Evolutionary conservation across 2,797 vertebrate species (phyloP).

Genomic region (Nasua narica): DNA sequence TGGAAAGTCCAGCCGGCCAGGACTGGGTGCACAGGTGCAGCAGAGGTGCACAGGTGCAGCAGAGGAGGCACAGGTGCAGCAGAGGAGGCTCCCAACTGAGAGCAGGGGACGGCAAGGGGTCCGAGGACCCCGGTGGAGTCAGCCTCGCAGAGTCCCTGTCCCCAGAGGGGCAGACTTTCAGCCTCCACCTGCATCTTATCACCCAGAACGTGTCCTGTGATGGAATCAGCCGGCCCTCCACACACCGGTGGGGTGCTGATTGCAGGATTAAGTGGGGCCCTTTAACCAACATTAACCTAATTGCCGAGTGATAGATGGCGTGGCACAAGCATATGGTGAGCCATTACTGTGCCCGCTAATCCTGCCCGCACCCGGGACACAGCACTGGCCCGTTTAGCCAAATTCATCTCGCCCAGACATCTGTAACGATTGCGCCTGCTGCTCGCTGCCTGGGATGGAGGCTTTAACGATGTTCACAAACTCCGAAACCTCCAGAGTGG

Average conservation of each 20-base stretch:
- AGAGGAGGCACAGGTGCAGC: neutral
- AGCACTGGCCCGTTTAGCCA: slow-evolving; percentile 77
- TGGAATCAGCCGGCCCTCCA: slow-evolving; percentile 37
- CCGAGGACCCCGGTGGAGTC: neutral
- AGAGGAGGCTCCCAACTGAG: no score
- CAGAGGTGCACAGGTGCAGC: neutral
- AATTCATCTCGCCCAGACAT: slow-evolving; percentile 81
- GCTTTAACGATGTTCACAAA: slow-evolving; percentile 85
- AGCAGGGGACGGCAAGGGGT: no score
- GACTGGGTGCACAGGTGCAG: neutral
- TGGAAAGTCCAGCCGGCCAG: no score
- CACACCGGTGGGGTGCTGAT: slow-evolving; percentile 77
- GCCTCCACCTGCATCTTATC: neutral
- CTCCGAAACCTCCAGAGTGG: slow-evolving; percentile 80
- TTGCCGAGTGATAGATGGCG: slow-evolving; percentile 81
- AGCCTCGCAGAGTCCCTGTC: neutral
- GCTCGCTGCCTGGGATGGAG: slow-evolving; percentile 83
- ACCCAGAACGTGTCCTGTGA: slow-evolving; percentile 36
- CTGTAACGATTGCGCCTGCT: slow-evolving; percentile 79
- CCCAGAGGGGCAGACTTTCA: neutral
- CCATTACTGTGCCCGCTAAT: slow-evolving; percentile 76
- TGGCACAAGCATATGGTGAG: slow-evolving; percentile 81
- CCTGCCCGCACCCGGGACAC: slow-evolving; percentile 75
- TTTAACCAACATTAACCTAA: slow-evolving; percentile 86
- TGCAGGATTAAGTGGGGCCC: slow-evolving; percentile 80